phyloP scores from a whole-genome alignment of 2,888 invertebrate species.

The Punctoribates punctum region DNA sequence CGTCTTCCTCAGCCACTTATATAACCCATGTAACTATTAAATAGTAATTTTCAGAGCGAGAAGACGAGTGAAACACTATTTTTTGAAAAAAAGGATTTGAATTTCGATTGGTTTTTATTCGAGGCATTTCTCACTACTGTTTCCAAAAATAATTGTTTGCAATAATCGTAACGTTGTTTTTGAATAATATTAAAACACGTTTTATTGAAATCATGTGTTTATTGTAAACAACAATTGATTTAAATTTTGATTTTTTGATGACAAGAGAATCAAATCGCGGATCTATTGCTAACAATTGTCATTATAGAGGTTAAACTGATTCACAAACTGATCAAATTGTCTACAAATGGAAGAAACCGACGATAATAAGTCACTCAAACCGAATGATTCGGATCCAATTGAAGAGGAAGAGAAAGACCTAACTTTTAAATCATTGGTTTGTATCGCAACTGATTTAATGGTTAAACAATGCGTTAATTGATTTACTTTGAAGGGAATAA shows the following conservation, averaged over 20 bases:
- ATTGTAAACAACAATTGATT: no score
- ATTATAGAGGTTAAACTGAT: background rate
- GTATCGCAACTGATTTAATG: background rate
- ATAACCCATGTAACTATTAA: no score
- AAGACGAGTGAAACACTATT: no score
- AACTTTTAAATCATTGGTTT: slow-evolving; percentile 43
- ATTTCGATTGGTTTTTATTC: no score
- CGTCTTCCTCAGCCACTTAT: no score
- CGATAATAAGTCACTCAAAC: background rate
- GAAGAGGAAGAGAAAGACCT: background rate
- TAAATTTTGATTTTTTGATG: no score
- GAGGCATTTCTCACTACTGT: no score
- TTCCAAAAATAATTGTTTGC: no score
- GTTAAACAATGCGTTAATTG: background rate
- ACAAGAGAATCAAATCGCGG: no score
- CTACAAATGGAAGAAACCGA: background rate
- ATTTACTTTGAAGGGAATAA: slow-evolving; percentile 31
- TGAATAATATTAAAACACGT: background rate
- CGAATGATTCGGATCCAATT: background rate
- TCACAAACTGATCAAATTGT: background rate
- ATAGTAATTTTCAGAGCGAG: no score
- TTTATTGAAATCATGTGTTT: background rate
- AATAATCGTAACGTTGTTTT: background rate
- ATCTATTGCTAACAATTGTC: background rate
- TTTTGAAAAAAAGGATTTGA: no score